These are phyloP conservation scores for Rhegmatorhina hoffmannsi DNA, from an alignment of 2,113 vertebrate genomes.

Conservation along the genomic window DNA sequence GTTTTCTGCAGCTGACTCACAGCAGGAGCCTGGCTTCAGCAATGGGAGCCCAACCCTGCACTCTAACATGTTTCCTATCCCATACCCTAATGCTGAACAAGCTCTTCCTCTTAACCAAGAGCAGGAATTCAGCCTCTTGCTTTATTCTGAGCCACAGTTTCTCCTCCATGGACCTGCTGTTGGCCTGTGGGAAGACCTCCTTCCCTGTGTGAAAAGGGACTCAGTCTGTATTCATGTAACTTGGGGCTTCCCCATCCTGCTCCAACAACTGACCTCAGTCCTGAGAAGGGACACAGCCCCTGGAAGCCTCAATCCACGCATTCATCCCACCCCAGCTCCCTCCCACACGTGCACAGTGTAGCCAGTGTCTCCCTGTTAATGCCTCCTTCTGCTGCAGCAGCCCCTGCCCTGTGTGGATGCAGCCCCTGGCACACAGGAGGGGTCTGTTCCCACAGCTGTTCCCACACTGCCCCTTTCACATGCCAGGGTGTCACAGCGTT, in stretches of 20 bases:
- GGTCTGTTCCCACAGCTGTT: conserved; percentile 10
- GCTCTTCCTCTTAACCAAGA: neutral
- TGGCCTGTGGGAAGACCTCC: neutral
- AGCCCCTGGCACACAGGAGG: neutral
- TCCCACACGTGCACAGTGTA: neutral
- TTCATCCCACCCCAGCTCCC: neutral
- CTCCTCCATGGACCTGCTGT: fast-evolving
- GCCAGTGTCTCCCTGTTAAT: conserved; percentile 6
- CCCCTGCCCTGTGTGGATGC: neutral
- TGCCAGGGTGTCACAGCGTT: fast-evolving
- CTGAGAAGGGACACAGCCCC: neutral
- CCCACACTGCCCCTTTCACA: conserved; percentile 5
- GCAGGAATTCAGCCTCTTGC: neutral
- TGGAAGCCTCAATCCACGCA: neutral
- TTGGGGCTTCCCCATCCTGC: neutral
- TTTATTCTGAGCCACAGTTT: neutral
- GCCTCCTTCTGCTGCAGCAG: neutral
- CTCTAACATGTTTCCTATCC: neutral
- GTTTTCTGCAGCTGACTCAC: neutral
- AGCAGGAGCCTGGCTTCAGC: neutral
- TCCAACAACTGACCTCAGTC: conserved; percentile 17
- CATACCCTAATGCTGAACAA: neutral
- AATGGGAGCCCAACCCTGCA: neutral
- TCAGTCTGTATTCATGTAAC: neutral
- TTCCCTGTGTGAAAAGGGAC: neutral